Evolutionary conservation across 2,113 vertebrate species (phyloP), one percentile per base, ranked within the genome.

Genomic region (Bos javanicus): DNA sequence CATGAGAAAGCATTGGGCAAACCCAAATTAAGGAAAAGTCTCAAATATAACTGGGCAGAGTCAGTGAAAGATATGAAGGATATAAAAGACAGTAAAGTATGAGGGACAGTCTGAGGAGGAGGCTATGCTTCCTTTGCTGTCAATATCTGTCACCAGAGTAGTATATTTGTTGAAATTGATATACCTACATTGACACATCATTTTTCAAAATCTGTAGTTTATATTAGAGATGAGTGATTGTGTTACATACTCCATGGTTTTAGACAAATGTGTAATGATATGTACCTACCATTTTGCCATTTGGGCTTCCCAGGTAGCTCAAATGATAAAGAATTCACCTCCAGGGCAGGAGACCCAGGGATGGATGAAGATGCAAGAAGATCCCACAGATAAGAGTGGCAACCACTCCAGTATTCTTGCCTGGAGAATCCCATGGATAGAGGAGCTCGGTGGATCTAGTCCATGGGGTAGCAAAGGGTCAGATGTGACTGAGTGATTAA

Each of bases 191-290:
- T 93, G 60, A 54, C 2, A 12, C 8, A 54, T 87, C 17, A 74
- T 87, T 84, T 82, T 64, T 48, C 33, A 83, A 95, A 91, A 86
- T 21, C 21, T 36, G 74, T 33, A 43, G 46, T 83, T 71, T 81
- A 91, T 3, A 39, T 89, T 54, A 81, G 6, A 9, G 0, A 30
- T 74, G 14, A 48, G 6, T n/a, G 5, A 50, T 93, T 12, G 17
- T 28, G 4, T 62, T 62, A 21, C 11, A 30, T 12, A 56, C 33
- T 83, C 26, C 33, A 0, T 60, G 60, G 10, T 8, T 57, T 83
- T 82, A 87, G 56, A 64, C 13, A 21, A 84, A 30, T 60, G 14
- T 74, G 3, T 54, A 82, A 74, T 21, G 33, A n/a, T 0, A 71
- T 8, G 7, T 71, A 14, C 10, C 16, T 21, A 67, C 50, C 30